A percentile compares a stretch with the other conserved stretches of the same genome.
Evolutionary conservation across 2,888 invertebrate genomes (phyloP).

Genomic region (Ernsta delagoae): DNA sequence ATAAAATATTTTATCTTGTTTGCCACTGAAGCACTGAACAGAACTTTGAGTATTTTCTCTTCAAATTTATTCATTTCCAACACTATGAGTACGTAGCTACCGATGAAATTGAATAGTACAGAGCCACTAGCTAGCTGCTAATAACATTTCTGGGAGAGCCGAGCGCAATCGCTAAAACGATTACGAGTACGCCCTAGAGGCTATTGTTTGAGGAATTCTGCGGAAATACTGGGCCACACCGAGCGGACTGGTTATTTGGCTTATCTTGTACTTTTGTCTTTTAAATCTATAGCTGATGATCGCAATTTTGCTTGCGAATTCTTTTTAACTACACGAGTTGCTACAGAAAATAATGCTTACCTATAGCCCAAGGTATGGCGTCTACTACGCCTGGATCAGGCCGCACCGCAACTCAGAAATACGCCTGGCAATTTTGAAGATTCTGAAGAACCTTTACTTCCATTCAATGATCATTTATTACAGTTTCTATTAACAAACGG

Average conservation of each 20-base stretch:
- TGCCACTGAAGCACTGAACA: background rate
- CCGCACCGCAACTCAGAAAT: too few species aligned
- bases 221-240: conserved; percentile 7
- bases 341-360: too few species aligned
- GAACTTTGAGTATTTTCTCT: conserved; percentile 2
- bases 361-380: too few species aligned
- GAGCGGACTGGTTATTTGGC: conserved; percentile 25
- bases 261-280: conserved; percentile 26
- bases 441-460: too few species aligned
- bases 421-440: too few species aligned
- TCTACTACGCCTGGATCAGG: too few species aligned
- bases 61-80: conserved; percentile 7
- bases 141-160: conserved; percentile 26
- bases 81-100: conserved; percentile 19
- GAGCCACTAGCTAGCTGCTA: conserved; percentile 34
- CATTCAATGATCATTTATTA: background rate
- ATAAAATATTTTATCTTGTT: background rate
- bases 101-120: conserved; percentile 33
- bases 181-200: conserved; percentile 40
- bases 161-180: conserved; percentile 45
- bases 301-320: background rate
- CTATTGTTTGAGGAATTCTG: conserved; percentile 28
- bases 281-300: conserved; percentile 1
- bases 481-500: background rate
- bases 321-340: too few species aligned